phyloP scores from a whole-genome alignment of 1,140 invertebrate species.

The Ganaspis sp. region DNA sequence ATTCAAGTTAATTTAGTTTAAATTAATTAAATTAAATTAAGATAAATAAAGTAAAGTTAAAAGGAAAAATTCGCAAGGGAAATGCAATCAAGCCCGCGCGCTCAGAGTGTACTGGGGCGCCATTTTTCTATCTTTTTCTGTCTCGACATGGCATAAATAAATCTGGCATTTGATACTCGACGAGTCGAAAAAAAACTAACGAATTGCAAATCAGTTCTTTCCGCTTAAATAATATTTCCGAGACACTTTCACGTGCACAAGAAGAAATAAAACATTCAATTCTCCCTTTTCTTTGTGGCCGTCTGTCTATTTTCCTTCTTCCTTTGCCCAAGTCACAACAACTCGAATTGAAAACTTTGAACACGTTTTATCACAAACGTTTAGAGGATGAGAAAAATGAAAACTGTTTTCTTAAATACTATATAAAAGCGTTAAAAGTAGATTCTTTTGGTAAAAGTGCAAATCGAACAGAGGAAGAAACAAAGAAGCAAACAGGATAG shows the following conservation, averaged over 20 bases:
- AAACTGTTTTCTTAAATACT: constrained; percentile 24
- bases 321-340: not conserved
- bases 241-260: constrained; percentile 14
- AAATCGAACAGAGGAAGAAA: constrained; percentile 12
- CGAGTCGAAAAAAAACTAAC: not conserved
- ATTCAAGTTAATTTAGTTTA: not conserved
- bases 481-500: not conserved
- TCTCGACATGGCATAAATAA: constrained; percentile 26
- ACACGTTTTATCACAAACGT: constrained; percentile 27
- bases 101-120: constrained; percentile 28
- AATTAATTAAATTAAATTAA: not conserved
- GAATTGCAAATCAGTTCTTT: constrained; percentile 27
- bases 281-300: constrained; percentile 9
- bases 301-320: constrained; percentile 11
- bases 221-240: constrained; percentile 24
- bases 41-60: not conserved
- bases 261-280: constrained; percentile 8
- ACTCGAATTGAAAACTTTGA: constrained; percentile 18
- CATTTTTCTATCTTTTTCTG: constrained; percentile 14
- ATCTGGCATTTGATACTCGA: constrained; percentile 11
- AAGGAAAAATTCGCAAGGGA: not conserved
- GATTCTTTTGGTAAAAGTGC: constrained; percentile 23
- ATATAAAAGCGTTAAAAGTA: constrained; percentile 29
- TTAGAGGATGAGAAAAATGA: not conserved
- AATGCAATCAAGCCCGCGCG: not conserved